Evolutionary conservation across 2,888 invertebrate species (phyloP).

Genomic region (Podabrus alpinus): DNA sequence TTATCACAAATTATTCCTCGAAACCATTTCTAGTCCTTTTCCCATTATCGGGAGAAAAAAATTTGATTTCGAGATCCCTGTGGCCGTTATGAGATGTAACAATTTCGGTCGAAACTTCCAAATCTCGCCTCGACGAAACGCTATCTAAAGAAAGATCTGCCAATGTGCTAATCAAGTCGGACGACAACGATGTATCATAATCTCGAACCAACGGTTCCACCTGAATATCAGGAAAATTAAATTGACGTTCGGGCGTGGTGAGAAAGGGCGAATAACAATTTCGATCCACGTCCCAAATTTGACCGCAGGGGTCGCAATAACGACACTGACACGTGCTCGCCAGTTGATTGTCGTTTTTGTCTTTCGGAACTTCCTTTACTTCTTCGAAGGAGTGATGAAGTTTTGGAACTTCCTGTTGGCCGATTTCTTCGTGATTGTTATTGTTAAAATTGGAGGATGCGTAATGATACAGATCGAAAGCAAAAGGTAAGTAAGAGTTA

Average conservation of each 20-base stretch:
- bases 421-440: conserved; percentile 12
- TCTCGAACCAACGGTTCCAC: conserved; percentile 34
- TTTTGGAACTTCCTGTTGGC: conserved; percentile 47
- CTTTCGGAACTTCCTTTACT: conserved; percentile 47
- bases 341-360: conserved; percentile 50
- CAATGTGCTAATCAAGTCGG: conserved; percentile 28
- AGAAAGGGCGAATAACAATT: conserved; percentile 59
- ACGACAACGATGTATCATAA: conserved; percentile 46
- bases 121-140: conserved; percentile 27
- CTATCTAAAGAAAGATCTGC: conserved; percentile 32
- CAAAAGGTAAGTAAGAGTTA: conserved; percentile 12
- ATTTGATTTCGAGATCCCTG: conserved; percentile 77
- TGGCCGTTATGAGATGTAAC: conserved; percentile 78
- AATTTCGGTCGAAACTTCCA: conserved; percentile 78
- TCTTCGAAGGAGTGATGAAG: conserved; percentile 55
- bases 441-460: conserved; percentile 17
- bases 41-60: conserved; percentile 67
- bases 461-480: conserved; percentile 12
- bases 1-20: conserved; percentile 15
- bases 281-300: conserved; percentile 75
- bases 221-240: conserved; percentile 31
- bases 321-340: conserved; percentile 70
- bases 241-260: conserved; percentile 50
- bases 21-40: conserved; percentile 5
- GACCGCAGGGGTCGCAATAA: conserved; percentile 75